Evolutionary conservation across 2,797 vertebrate species (phyloP).

Genomic region (Xerus rutilus): DNA sequence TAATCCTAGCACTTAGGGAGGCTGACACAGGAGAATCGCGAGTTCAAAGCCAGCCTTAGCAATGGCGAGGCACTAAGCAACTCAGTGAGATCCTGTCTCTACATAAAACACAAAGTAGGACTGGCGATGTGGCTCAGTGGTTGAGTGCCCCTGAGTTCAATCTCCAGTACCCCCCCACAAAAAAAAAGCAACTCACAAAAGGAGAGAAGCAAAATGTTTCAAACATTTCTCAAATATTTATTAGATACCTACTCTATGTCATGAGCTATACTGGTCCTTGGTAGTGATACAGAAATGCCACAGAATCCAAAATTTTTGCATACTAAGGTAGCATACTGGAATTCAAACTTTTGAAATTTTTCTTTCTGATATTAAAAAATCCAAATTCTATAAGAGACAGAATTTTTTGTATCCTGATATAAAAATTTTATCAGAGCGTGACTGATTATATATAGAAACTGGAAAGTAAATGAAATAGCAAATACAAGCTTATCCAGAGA

Average conservation of each 20-base stretch:
- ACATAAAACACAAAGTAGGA: too few species aligned
- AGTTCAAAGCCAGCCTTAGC: too few species aligned
- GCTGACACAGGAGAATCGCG: too few species aligned
- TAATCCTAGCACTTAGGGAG: too few species aligned
- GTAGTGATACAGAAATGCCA: background rate
- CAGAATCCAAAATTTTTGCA: background rate
- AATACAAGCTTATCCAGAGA: background rate
- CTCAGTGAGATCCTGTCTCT: too few species aligned
- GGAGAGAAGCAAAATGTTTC: background rate
- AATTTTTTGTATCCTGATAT: background rate
- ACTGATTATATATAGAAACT: background rate
- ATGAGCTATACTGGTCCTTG: background rate
- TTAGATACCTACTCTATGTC: background rate
- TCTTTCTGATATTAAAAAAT: background rate
- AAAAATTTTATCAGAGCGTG: background rate
- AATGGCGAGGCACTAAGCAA: too few species aligned
- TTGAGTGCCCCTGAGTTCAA: too few species aligned
- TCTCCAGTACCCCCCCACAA: too few species aligned
- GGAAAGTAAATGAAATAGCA: background rate
- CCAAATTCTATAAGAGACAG: background rate
- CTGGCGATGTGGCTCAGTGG: too few species aligned
- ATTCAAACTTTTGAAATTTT: background rate
- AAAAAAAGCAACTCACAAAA: background rate
- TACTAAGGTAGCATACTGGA: background rate
- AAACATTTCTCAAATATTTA: slow-evolving; percentile 5